Evolutionary conservation across 2,797 vertebrate genomes (phyloP).

Genomic region (Neomorphus geoffroyi): DNA sequence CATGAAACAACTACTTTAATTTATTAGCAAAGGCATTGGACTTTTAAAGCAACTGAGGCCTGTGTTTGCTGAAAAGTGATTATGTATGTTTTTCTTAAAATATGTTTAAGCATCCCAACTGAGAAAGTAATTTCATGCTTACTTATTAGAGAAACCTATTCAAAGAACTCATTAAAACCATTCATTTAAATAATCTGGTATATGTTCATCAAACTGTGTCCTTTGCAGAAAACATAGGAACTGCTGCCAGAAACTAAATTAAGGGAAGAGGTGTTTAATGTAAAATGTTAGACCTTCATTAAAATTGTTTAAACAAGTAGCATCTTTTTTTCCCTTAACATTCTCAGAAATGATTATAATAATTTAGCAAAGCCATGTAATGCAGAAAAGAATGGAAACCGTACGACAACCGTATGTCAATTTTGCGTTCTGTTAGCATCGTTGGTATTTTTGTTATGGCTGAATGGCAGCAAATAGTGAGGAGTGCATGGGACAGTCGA

Average conservation of each 20-base stretch:
- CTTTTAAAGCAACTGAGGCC: background rate
- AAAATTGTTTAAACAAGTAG: slow-evolving; percentile 67
- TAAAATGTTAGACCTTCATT: slow-evolving; percentile 70
- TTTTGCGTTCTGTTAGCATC: background rate
- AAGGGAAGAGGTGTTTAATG: slow-evolving; percentile 72
- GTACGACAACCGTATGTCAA: background rate
- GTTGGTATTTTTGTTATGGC: background rate
- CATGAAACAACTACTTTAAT: background rate
- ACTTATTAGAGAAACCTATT: slow-evolving; percentile 71
- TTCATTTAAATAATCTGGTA: slow-evolving; percentile 76
- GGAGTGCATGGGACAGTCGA: background rate
- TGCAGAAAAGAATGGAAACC: background rate
- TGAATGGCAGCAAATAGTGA: background rate
- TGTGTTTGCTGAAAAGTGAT: slow-evolving; percentile 1
- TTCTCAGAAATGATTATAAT: slow-evolving; percentile 36
- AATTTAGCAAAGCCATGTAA: slow-evolving; percentile 34
- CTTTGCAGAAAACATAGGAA: slow-evolving; percentile 65
- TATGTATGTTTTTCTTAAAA: slow-evolving; percentile 66
- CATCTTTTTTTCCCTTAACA: slow-evolving; percentile 25
- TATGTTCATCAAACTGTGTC: slow-evolving; percentile 73
- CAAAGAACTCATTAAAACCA: slow-evolving; percentile 75
- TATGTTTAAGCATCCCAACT: slow-evolving; percentile 65
- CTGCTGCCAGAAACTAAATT: slow-evolving; percentile 70
- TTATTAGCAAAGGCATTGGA: slow-evolving; percentile 27
- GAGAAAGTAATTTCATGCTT: slow-evolving; percentile 73